These are phyloP conservation scores for Diadumene lineata DNA, from an alignment of 92 coral and sea anemone species.

Conservation along the genomic window DNA sequence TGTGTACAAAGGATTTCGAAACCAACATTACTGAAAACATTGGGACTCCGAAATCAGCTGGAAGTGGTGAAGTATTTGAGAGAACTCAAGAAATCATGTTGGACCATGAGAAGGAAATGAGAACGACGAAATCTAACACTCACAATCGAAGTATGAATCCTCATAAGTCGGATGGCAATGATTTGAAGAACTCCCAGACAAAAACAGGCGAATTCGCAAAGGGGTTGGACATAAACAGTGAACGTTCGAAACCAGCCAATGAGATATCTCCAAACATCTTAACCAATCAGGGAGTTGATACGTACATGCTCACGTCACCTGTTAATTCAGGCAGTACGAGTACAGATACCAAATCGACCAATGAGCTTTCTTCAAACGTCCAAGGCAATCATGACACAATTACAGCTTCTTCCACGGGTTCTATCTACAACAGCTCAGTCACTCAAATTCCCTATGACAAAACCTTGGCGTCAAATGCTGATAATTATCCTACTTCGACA, in stretches of 20 bases:
- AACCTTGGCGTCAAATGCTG: neutral
- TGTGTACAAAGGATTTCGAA: too few species aligned
- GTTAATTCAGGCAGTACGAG: neutral
- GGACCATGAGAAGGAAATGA: too few species aligned
- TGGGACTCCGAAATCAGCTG: too few species aligned
- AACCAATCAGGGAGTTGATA: constrained; percentile 3
- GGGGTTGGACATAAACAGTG: too few species aligned
- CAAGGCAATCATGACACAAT: neutral
- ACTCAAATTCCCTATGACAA: neutral
- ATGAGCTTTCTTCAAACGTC: constrained; percentile 1
- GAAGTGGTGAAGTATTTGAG: too few species aligned
- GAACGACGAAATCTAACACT: too few species aligned
- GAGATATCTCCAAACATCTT: neutral
- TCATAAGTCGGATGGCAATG: too few species aligned
- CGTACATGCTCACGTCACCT: neutral
- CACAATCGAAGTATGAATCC: too few species aligned
- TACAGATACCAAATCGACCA: neutral
- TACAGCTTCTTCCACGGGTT: neutral
- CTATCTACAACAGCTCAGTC: neutral
- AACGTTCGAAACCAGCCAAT: neutral
- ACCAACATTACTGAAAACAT: too few species aligned
- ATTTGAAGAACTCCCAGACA: too few species aligned
- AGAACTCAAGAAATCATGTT: too few species aligned
- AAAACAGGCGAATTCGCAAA: too few species aligned
- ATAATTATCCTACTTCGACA: neutral